Evolutionary conservation across 2,113 vertebrate genomes (phyloP).

Genomic region (Alexandromys fortis): DNA sequence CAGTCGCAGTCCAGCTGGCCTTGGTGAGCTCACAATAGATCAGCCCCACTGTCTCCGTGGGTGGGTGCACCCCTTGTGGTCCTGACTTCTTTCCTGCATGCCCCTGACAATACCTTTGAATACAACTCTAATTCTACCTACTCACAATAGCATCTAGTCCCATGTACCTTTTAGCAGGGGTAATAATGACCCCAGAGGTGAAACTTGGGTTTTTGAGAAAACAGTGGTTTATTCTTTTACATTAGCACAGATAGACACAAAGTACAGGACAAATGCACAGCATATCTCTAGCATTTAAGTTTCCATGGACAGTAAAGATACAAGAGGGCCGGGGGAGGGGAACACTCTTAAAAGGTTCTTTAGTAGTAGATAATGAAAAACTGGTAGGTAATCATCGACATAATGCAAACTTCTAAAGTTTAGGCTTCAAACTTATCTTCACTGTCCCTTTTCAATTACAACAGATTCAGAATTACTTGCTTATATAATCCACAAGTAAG

Average conservation of each 20-base stretch:
- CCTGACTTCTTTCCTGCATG: no score
- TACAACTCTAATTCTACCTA: constrained; percentile 12
- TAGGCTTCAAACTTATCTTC: constrained; percentile 54
- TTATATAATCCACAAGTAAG: neutral
- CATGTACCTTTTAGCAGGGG: neutral
- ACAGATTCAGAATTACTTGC: constrained; percentile 7
- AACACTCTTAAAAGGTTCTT: neutral
- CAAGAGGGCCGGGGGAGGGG: no score
- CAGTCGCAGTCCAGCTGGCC: no score
- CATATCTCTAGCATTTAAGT: constrained; percentile 8
- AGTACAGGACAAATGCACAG: neutral
- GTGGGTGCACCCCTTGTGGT: no score
- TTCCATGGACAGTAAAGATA: neutral
- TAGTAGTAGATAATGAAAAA: neutral
- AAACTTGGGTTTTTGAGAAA: neutral
- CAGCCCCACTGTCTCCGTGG: no score
- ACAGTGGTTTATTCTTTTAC: neutral
- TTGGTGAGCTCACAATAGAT: no score
- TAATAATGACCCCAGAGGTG: neutral
- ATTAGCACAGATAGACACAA: neutral
- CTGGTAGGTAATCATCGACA: neutral
- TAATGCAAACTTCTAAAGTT: constrained; percentile 41
- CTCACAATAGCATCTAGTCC: neutral
- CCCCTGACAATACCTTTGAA: neutral
- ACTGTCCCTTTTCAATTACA: neutral